Base-by-base conservation (phyloP, 1,140 invertebrate genomes). In the Drosophila biarmipes region DNA sequence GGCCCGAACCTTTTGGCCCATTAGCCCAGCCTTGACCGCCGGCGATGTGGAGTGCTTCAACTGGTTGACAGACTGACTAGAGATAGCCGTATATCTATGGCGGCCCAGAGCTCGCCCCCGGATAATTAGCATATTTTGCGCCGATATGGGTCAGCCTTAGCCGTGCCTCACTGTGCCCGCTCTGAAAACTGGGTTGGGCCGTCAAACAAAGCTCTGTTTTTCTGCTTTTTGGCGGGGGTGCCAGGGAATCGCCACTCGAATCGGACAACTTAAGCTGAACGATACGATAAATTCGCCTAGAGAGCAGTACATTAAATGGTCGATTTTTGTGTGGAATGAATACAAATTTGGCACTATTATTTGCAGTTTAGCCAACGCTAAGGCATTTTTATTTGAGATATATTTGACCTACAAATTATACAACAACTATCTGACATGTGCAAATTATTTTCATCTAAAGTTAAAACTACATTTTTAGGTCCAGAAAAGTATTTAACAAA, bases 101-200 rank as follows among this genome's bases (percentile, higher is more conserved):
- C 35, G 48, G 19, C 56, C 49, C 56, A 53, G 48, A 54, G 67
- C 2, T 66, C 49, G 51, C 51, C 58, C 48, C 49, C 29, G 21
- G 46, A 64, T 89, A 89, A 87, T 87, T 87, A 87, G 84, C 84
- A 87, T 87, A 87, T 89, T 87, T 89, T 84, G 75, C 55, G 68
- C 79, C 78, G 84, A 87, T 89, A 87, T 87, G 84, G 84, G 84
- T 87, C 84, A 87, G 84, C 74, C 67, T 63, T 82, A 69, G 66
- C 66, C 37, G 31, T 68, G 61, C 48, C 64, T 66, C n/a, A 67
- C 62, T 68, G 61, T 68, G 64, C 14, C 6, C 15, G 17, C 37
- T 67, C 52, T 74, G 66, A 67, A 75, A 82, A 78, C 78, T 82
- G 82, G 82, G 82, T 77, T 81, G 74, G 82, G 82, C 71, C 52